phyloP scores from a whole-genome alignment of 35 echinoderm and acorn worm genomes.

The Heliocidaris tuberculata region DNA sequence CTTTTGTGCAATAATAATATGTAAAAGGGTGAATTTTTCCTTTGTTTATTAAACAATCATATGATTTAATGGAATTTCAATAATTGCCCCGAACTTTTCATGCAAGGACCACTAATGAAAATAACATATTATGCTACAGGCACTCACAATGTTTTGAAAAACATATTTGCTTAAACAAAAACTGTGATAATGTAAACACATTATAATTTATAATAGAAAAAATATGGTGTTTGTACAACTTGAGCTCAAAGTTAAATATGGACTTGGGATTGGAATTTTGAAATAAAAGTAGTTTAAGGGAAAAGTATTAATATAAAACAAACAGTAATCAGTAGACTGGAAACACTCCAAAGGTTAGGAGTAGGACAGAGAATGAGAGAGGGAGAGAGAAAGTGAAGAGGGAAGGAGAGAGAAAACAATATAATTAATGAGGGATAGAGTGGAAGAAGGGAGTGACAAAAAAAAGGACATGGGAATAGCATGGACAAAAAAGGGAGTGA shows the following conservation, averaged over 20 bases:
- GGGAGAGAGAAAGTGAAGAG: neutral
- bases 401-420: too few relatives aligned
- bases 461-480: neutral
- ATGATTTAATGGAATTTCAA: neutral
- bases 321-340: neutral
- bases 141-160: too few relatives aligned
- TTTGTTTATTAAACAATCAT: neutral
- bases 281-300: neutral
- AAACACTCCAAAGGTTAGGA: neutral
- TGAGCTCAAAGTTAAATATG: neutral
- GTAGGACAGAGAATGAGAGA: neutral
- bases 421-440: neutral
- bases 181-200: too few relatives aligned
- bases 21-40: too few relatives aligned
- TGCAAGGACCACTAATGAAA: neutral
- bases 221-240: neutral
- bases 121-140: too few relatives aligned
- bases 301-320: neutral
- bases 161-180: too few relatives aligned
- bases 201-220: neutral
- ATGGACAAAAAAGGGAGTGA: neutral
- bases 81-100: neutral
- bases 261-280: neutral
- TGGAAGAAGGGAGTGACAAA: neutral
- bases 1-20: neutral